Conservation (phyloP, 2,113 vertebrate species). For the Paradoxurus hermaphroditus region DNA sequence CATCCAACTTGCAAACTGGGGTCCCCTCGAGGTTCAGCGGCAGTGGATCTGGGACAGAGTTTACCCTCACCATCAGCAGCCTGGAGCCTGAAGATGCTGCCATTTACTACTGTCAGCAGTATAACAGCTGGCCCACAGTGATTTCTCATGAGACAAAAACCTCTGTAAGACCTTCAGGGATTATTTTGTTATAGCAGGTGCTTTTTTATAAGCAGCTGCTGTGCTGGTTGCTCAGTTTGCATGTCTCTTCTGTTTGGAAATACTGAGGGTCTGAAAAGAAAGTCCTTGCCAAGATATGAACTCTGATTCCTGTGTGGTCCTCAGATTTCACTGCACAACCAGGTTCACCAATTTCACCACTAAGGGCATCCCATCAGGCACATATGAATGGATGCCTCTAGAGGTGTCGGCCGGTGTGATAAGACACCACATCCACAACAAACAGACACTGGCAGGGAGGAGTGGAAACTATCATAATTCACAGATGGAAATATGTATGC, state of each 20-base stretch:
- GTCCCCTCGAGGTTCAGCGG: not conserved
- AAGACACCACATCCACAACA: not conserved
- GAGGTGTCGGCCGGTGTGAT: not conserved
- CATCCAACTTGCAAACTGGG: not conserved
- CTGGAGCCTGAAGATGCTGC: not conserved
- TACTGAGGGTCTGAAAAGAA: not conserved
- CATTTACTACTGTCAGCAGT: not conserved
- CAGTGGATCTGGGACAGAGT: not conserved
- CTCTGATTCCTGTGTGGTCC: not conserved
- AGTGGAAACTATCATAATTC: not conserved
- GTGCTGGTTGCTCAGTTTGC: not conserved
- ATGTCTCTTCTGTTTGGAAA: not conserved
- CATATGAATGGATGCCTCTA: not conserved
- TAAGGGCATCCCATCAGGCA: too few relatives aligned
- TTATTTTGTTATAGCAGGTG: not conserved
- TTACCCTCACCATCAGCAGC: not conserved
- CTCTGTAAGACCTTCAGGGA: not conserved
- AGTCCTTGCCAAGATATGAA: not conserved
- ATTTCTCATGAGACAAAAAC: not conserved
- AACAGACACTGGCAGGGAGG: not conserved
- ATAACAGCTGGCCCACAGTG: accelerated
- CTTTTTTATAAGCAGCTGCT: not conserved
- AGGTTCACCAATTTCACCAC: not conserved
- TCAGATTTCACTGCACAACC: not conserved
- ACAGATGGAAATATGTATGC: not conserved